Conservation (phyloP, 2,888 invertebrate genomes). For the Choreutis nemorana region DNA sequence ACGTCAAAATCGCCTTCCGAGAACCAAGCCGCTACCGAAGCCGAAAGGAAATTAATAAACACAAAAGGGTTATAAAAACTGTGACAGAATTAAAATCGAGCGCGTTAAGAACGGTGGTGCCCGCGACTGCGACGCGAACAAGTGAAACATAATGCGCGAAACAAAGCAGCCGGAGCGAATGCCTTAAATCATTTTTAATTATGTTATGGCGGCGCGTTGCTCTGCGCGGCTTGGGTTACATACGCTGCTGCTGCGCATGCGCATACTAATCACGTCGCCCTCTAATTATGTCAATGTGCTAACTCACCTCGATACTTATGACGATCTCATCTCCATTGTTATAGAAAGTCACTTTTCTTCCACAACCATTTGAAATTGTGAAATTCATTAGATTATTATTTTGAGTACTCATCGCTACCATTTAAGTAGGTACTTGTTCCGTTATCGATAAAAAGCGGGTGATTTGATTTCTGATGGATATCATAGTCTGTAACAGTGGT, state of each 20-base stretch:
- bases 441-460: too few relatives aligned
- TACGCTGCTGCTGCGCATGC: slow-evolving; percentile 4
- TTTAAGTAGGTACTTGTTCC: too few relatives aligned
- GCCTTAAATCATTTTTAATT: slow-evolving; percentile 68
- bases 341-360: too few relatives aligned
- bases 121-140: slow-evolving; percentile 55
- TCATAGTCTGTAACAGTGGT: slow-evolving; percentile 37
- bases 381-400: too few relatives aligned
- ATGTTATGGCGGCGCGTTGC: slow-evolving; percentile 58
- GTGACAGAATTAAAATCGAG: slow-evolving; percentile 64
- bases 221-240: slow-evolving; percentile 16
- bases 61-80: slow-evolving; percentile 64
- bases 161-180: slow-evolving; percentile 67
- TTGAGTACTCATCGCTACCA: too few relatives aligned
- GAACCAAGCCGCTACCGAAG: slow-evolving; percentile 63
- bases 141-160: slow-evolving; percentile 67
- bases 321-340: too few relatives aligned
- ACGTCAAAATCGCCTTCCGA: slow-evolving; percentile 58
- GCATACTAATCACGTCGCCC: slow-evolving; percentile 7
- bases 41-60: slow-evolving; percentile 61
- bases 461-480: too few relatives aligned
- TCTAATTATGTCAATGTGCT: too few relatives aligned
- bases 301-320: too few relatives aligned
- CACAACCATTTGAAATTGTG: too few relatives aligned
- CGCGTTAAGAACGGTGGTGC: slow-evolving; percentile 52